Base-by-base conservation (phyloP, 2,797 vertebrate species). In the Glyptemys insculpta region DNA sequence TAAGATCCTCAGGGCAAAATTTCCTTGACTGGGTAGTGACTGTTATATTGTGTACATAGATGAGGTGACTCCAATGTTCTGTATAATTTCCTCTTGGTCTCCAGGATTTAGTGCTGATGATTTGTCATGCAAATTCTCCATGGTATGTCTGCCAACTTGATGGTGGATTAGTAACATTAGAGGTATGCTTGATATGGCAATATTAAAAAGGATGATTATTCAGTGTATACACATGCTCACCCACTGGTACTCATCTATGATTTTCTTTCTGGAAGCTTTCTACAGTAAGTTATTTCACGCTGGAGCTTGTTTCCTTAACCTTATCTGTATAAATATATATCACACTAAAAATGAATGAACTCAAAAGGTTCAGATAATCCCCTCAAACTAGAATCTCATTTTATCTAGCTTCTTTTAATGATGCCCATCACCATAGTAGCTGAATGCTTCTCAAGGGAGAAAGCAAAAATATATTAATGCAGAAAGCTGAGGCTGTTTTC, bases 371-470 rank as follows among this genome's bases (percentile, higher is more conserved):
- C 57, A 27, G 41, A 8, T 44, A 79, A 79, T 41, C 15, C 18
- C 82, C 29, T 21, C 12, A 21, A 62, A 37, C 16, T 1, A 1
- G 16, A 12, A 59, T 6, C 0, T 0, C 59, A 44, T 8, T 74
- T 52, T 57, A 5, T 25, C 50, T 44, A 1, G 0, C 65, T 12
- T n/a, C 25, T 57, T 1, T 0, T 10, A n/a, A 16, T 5, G 78
- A 29, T 4, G 16, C 29, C 34, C 7, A 41, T 78, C 1, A 1
- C 29, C 37, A 57, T 57, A 25, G 0, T 0, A 2, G 57, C n/a
- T 4, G 23, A 41, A 15, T 1, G 52, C 34, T 74, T 76, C 57
- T 16, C 8, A 23, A 3, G 21, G 53, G 15, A 47, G 23, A 76
- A 76, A 76, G 44, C 74, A 76, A 29, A 76, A 76, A 76, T 0